These are phyloP conservation scores for Zenarchopterus dispar DNA, from an alignment of 2,797 vertebrate genomes.

Conservation along the genomic window DNA sequence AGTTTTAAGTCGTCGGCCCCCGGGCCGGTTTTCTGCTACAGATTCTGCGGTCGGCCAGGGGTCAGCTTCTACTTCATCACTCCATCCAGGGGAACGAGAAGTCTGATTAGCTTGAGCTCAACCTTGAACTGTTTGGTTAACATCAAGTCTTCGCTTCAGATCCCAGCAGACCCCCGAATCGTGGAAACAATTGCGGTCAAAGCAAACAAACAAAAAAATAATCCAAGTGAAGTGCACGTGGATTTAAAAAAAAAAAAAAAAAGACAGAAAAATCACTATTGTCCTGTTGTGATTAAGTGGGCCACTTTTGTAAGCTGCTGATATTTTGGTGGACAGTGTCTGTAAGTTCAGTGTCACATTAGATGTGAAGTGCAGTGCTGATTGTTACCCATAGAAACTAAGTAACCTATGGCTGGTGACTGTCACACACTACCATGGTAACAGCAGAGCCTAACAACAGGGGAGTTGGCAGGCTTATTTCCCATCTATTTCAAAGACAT, in stretches of 20 bases:
- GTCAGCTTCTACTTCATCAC: conserved; percentile 76
- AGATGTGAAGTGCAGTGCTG: conserved; percentile 33
- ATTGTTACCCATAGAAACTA: conserved; percentile 71
- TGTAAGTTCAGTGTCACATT: conserved; percentile 28
- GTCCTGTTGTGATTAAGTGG: background rate
- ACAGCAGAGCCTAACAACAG: conserved; percentile 61
- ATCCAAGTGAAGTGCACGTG: background rate
- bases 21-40: conserved; percentile 47
- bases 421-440: conserved; percentile 72
- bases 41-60: conserved; percentile 64
- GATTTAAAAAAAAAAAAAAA: conserved; percentile 13
- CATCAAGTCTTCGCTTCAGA: conserved; percentile 47
- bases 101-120: conserved; percentile 75
- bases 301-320: conserved; percentile 13
- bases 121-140: conserved; percentile 68
- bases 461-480: conserved; percentile 50
- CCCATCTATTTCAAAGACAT: conserved; percentile 61
- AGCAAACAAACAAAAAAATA: background rate
- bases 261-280: too few relatives aligned
- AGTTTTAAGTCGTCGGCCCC: conserved; percentile 67
- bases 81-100: conserved; percentile 66
- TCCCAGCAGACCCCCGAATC: conserved; percentile 43
- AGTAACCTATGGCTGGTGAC: conserved; percentile 65
- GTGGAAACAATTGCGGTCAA: conserved; percentile 20
- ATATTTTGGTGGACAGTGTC: conserved; percentile 5